Percentiles rank a stretch among this genome's conserved stretches.
Evolutionary conservation across 2,113 vertebrate species (phyloP).

Genomic region (Heptranchias perlo): DNA sequence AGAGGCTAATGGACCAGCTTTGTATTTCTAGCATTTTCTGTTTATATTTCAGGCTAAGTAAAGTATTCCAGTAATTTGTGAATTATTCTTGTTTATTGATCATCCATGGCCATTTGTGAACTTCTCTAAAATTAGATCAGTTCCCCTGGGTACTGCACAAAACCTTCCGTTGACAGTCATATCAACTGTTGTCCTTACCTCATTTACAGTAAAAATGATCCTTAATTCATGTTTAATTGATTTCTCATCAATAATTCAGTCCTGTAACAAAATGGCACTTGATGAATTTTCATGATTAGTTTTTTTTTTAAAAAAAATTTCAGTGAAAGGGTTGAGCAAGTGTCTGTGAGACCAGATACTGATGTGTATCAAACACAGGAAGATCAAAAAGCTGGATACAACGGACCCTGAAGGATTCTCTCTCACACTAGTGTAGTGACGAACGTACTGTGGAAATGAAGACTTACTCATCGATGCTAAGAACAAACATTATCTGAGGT

Average conservation of each 20-base stretch:
- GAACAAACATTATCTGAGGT: neutral
- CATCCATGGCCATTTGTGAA: neutral
- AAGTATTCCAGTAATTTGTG: neutral
- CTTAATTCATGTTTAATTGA: constrained; percentile 26
- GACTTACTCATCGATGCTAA: neutral
- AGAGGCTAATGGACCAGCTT: neutral
- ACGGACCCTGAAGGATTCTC: constrained; percentile 15
- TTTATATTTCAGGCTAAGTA: neutral
- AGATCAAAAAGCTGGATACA: neutral
- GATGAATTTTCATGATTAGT: neutral
- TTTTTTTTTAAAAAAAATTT: neutral
- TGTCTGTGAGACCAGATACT: neutral
- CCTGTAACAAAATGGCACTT: neutral
- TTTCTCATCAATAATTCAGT: constrained; percentile 25
- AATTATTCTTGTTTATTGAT: neutral
- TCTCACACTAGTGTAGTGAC: neutral
- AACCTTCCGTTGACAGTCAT: neutral
- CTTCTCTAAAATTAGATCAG: neutral
- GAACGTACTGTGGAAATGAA: neutral
- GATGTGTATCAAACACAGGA: neutral
- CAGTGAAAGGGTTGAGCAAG: neutral
- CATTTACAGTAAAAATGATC: constrained; percentile 10
- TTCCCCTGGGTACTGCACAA: neutral
- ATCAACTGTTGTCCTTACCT: neutral
- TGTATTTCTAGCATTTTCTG: neutral